These are phyloP conservation scores for Hemibagrus guttatus DNA, from an alignment of 2,797 vertebrate genomes.

Conservation along the genomic window DNA sequence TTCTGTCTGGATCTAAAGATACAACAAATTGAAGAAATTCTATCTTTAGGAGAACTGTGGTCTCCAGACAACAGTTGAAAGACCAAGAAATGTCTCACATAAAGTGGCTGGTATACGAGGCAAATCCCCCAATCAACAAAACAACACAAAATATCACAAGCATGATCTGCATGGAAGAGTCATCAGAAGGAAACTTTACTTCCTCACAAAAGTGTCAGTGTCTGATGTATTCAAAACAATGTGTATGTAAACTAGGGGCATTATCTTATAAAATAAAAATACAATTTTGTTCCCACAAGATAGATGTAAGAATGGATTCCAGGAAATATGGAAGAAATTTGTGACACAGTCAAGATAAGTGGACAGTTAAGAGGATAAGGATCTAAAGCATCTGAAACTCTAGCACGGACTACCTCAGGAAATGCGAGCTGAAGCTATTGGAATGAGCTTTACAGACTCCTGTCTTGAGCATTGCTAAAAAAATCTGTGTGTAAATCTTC, in stretches of 20 bases:
- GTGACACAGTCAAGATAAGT: not conserved
- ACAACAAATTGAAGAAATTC: too few relatives aligned
- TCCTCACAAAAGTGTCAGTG: not conserved
- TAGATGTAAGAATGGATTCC: not conserved
- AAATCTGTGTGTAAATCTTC: not conserved
- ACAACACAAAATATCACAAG: not conserved
- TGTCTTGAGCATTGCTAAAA: too few relatives aligned
- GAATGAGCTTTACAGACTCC: not conserved
- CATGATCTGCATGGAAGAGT: conserved; percentile 8
- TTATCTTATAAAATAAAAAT: not conserved
- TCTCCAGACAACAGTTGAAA: not conserved
- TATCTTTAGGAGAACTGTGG: not conserved
- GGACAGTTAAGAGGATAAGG: not conserved
- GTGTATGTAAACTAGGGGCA: not conserved
- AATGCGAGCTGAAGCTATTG: not conserved
- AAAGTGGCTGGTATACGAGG: not conserved
- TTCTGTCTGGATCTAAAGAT: not conserved
- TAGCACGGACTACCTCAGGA: not conserved
- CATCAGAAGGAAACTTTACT: not conserved
- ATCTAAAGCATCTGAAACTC: not conserved
- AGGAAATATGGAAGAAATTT: conserved; percentile 1
- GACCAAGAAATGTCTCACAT: not conserved
- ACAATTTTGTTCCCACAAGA: not conserved
- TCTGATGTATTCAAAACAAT: not conserved
- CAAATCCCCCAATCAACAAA: not conserved